Base-by-base conservation (phyloP, 2,797 vertebrate genomes). In the Cetoscarus ocellatus region DNA sequence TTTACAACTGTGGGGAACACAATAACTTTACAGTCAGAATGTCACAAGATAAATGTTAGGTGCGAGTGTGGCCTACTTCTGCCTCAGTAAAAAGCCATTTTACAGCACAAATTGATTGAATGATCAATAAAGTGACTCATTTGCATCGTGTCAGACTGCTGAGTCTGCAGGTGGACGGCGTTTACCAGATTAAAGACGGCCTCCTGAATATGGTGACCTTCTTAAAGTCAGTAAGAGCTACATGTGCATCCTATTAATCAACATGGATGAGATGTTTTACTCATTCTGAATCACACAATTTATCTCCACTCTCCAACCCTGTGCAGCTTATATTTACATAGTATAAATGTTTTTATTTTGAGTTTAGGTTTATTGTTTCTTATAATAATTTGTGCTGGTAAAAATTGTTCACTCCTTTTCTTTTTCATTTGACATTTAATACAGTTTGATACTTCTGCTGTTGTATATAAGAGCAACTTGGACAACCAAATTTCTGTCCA, bases 101-200 rank as follows among this genome's bases (percentile, higher is more conserved):
- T 84, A 42, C 52, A 50, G 57, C 61, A 48, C 59, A 62, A 51
- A 89, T 88, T 70, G 83, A 90, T 86, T 69, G 42, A 77, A 39
- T 71, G 64, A 84, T 90, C 82, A 66, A 89, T 89, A 49, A 56
- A 15, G 7, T 7, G 47, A 55, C 40, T 71, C 1, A 74, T 90
- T 86, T 85, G 73, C 81, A 77, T 80, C 9, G 49, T 39, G 57
- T 60, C 34, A 67, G 18, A 63, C 8, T 39, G 85, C 88, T 90
- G 88, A 87, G 75, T 86, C 57, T 81, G 78, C 83, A 81, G 10
- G 12, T 36, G 44, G 36, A 43, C 68, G 51, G 34, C 67, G 48
- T 70, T 40, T 73, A 80, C 70, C 6, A 18, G 64, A 52, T 3
- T 15, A 5, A 67, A 75, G 51, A 67, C 71, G 64, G 63, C 60